Percentiles rank a stretch among this genome's conserved stretches.
Evolutionary conservation across 2,888 invertebrate genomes (phyloP).

Genomic region (Meghimatium bilineatum): DNA sequence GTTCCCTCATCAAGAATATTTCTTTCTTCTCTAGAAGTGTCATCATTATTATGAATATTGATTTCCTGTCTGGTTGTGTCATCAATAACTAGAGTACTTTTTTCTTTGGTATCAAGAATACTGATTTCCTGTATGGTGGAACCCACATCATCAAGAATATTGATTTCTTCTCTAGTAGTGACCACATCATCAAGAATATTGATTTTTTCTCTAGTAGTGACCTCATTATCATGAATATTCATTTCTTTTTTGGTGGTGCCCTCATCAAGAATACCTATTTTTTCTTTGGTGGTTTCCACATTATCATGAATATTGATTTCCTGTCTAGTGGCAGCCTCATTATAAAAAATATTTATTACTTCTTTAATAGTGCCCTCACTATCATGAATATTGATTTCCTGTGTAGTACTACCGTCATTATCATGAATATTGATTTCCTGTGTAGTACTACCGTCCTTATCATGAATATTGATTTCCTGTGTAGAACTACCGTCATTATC

Average conservation of each 20-base stretch:
- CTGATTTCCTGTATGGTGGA: neutral
- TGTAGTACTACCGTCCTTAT: too few species aligned
- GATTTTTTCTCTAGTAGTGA: neutral
- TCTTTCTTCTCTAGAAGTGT: too few species aligned
- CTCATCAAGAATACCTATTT: neutral
- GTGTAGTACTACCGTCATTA: too few species aligned
- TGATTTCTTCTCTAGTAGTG: neutral
- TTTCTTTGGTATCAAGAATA: neutral
- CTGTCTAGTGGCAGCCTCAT: neutral
- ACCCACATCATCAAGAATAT: neutral
- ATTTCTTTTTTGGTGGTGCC: neutral
- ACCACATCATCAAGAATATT: neutral
- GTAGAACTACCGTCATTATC: too few species aligned
- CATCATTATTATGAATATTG: neutral
- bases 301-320: constrained; percentile 4
- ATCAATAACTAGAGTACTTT: neutral
- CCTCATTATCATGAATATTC: neutral
- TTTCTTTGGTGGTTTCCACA: neutral
- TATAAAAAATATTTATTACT: too few species aligned
- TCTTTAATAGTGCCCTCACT: too few species aligned
- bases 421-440: neutral
- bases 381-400: too few species aligned
- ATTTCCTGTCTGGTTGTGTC: neutral
- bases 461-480: too few species aligned
- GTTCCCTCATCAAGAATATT: too few species aligned